Base-by-base conservation (phyloP, 1,140 invertebrate species). In the Leptopilina clavipes region DNA sequence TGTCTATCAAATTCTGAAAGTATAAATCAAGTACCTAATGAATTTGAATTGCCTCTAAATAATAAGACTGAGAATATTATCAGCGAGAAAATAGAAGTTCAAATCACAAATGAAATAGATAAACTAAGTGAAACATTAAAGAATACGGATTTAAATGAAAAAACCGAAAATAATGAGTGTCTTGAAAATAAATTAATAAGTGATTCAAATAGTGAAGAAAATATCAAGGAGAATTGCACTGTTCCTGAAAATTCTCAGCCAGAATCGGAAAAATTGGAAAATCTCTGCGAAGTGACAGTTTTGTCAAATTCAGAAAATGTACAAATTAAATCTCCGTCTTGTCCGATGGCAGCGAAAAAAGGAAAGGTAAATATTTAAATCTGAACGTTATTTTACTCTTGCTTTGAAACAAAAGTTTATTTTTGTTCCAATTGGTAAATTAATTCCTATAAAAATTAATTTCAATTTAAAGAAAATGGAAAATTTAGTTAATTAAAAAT, bases 31-130 rank as follows among this genome's bases (percentile, higher is more conserved):
- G 22, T 65, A 65, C 14, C 22, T 7, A 5, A 8, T 12, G 25
- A 65, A n/a, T 22, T 65, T 37, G 5, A 65, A 65, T 6, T 65
- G 25, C 12, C 59, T 65, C 10, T 65, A 25, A 22, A 65, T 31
- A 65, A 65, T 65, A 65, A 65, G 59, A 65, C 59, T 65, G 59
- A 65, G 19, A n/a, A n/a, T n/a, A 52, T 65, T 65, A 65, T 31
- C 25, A 31, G 59, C n/a, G 59, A 31, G 7, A 22, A 31, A 8
- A 37, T 48, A 52, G 19, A 59, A 2, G 74, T 72, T 40, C 71
- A 70, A 17, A 73, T 72, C 17, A 76, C 65, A 18, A 79, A 79
- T 31, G 73, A 73, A 52, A 54, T 75, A 14, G 59, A 76, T 17
- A 56, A 48, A 43, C 37, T 45, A 76, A 65, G 25, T 37, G 65